Percentiles rank a stretch among this genome's conserved stretches.
These are phyloP conservation scores for Heliothis peltigera DNA, from an alignment of 2,888 invertebrate genomes.

Conservation along the genomic window DNA sequence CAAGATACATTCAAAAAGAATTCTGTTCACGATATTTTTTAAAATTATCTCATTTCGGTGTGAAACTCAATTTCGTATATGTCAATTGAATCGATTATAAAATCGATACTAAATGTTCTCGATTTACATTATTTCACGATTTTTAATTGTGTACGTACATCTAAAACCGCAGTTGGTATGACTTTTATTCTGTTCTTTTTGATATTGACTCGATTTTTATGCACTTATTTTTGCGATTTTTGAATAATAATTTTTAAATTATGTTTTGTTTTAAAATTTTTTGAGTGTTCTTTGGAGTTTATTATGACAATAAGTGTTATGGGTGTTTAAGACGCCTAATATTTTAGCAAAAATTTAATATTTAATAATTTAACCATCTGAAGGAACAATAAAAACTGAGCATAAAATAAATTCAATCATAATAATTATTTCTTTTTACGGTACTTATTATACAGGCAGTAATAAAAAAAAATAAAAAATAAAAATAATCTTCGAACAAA, in stretches of 20 bases:
- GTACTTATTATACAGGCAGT: background rate
- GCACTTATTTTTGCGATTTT: conserved; percentile 27
- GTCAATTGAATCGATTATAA: conserved; percentile 73
- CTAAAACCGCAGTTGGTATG: conserved; percentile 38
- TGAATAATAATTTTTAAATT: conserved; percentile 30
- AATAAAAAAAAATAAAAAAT: background rate
- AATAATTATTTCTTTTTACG: background rate
- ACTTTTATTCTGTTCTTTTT: conserved; percentile 45
- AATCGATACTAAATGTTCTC: conserved; percentile 69
- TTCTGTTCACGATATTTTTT: conserved; percentile 49
- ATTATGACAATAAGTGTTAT: conserved; percentile 5
- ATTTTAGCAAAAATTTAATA: background rate
- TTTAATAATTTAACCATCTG: too few relatives aligned
- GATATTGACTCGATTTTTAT: conserved; percentile 46
- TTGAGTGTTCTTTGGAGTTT: background rate
- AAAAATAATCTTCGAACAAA: background rate
- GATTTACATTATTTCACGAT: conserved; percentile 73
- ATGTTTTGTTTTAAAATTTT: conserved; percentile 8
- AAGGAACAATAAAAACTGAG: too few relatives aligned
- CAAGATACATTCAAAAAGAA: conserved; percentile 47
- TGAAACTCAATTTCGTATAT: conserved; percentile 73
- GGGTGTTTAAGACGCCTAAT: background rate
- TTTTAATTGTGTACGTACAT: conserved; percentile 63
- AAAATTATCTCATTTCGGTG: conserved; percentile 62
- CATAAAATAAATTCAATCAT: too few relatives aligned